A percentile compares a stretch with the other conserved stretches of the same genome.
Conservation (phyloP, 2,888 invertebrate genomes). For the Cheilosia pagana region DNA sequence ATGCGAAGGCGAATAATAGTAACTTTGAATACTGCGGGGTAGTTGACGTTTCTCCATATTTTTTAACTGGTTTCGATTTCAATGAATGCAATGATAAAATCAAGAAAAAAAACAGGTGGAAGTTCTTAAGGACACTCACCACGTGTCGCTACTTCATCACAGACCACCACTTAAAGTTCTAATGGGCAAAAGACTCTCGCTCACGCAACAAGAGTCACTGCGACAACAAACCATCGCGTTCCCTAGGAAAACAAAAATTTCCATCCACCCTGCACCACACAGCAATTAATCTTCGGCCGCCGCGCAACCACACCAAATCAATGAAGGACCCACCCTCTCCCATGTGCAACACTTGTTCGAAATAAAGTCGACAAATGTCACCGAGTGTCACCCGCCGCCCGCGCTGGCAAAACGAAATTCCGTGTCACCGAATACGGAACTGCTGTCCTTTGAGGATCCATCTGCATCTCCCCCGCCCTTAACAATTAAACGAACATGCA, state of each 20-base stretch:
- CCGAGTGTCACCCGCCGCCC: conserved; percentile 51
- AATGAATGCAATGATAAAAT: not conserved
- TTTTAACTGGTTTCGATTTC: not conserved
- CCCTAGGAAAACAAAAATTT: not conserved
- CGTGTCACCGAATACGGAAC: conserved; percentile 25
- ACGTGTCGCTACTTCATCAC: too few relatives aligned
- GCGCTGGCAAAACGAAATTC: conserved; percentile 37
- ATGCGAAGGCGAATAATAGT: conserved; percentile 7
- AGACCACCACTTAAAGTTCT: too few relatives aligned
- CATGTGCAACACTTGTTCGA: conserved; percentile 54
- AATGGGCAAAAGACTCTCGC: too few relatives aligned
- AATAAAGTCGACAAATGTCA: conserved; percentile 56
- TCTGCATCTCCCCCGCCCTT: conserved; percentile 12
- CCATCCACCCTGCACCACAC: not conserved
- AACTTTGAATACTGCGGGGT: not conserved
- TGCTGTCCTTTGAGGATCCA: conserved; percentile 48
- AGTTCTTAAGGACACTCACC: too few relatives aligned
- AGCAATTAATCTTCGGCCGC: not conserved
- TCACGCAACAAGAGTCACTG: too few relatives aligned
- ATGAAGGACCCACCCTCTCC: not conserved
- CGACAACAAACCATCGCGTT: not conserved
- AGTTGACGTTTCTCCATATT: not conserved
- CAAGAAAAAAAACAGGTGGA: too few relatives aligned
- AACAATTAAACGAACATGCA: conserved; percentile 71
- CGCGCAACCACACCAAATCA: not conserved